Percentiles rank a stretch among this genome's conserved stretches.
Evolutionary conservation across 2,113 vertebrate species (phyloP).

Genomic region (Ascaphus truei): DNA sequence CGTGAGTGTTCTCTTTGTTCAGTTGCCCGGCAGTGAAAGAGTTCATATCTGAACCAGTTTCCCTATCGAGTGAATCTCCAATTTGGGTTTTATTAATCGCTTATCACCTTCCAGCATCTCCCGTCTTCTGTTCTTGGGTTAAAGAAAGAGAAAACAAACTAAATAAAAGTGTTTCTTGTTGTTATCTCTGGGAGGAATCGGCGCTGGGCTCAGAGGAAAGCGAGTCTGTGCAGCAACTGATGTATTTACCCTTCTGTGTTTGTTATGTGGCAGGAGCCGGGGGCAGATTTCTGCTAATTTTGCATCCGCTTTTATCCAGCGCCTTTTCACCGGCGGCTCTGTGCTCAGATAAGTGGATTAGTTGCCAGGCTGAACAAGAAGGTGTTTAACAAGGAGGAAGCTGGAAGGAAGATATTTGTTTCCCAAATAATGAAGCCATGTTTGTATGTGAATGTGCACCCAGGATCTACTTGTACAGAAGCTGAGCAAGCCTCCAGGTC

Average conservation of each 20-base stretch:
- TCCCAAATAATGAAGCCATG: slow-evolving; percentile 58
- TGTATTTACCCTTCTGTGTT: slow-evolving; percentile 50
- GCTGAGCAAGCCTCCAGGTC: slow-evolving; percentile 18
- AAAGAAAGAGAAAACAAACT: neutral
- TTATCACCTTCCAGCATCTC: slow-evolving; percentile 47
- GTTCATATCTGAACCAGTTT: neutral
- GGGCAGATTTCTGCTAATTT: slow-evolving; percentile 70
- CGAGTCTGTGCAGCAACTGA: slow-evolving; percentile 42
- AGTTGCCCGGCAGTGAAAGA: neutral
- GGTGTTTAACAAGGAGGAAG: slow-evolving; percentile 59
- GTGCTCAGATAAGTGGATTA: slow-evolving; percentile 77
- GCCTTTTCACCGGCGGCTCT: slow-evolving; percentile 62
- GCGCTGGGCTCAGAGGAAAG: slow-evolving; percentile 20
- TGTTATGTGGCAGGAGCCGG: slow-evolving; percentile 56
- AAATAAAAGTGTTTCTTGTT: slow-evolving; percentile 27
- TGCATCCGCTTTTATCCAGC: slow-evolving; percentile 67
- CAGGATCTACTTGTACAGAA: slow-evolving; percentile 24
- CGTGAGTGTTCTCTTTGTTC: slow-evolving; percentile 18
- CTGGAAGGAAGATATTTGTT: slow-evolving; percentile 71
- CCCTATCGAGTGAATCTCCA: neutral
- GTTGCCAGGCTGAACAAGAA: slow-evolving; percentile 71
- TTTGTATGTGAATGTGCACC: slow-evolving; percentile 40
- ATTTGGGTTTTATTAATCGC: slow-evolving; percentile 17
- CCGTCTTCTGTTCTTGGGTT: slow-evolving; percentile 32
- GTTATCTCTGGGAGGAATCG: slow-evolving; percentile 9